Conservation (phyloP, 2,113 vertebrate genomes). For the Saccopteryx bilineata region DNA sequence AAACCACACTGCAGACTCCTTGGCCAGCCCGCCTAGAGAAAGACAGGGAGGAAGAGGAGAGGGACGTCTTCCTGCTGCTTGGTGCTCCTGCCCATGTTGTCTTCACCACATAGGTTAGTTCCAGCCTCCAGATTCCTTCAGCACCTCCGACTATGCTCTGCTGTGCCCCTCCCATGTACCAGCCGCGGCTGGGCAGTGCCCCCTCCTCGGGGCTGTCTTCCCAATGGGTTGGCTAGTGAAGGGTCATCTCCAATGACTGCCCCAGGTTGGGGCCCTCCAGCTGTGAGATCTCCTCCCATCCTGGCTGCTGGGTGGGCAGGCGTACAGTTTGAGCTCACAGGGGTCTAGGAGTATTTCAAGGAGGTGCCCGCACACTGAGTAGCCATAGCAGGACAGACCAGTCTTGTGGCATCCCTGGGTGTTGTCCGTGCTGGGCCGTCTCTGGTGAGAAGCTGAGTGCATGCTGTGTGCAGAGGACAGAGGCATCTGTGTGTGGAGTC, state of each 20-base stretch:
- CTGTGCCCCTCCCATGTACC: not conserved
- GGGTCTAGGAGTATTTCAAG: not conserved
- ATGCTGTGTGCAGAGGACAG: not conserved
- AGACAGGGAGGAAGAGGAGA: not conserved
- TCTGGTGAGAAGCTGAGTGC: not conserved
- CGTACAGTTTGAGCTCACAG: not conserved
- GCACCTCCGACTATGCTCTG: too few species aligned
- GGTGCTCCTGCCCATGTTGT: accelerated
- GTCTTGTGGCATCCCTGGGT: not conserved
- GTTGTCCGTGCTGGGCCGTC: not conserved
- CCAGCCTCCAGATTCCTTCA: not conserved
- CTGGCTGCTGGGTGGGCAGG: not conserved
- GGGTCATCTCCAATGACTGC: not conserved
- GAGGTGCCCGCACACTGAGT: too few species aligned
- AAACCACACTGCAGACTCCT: not conserved
- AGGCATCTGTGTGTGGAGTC: not conserved
- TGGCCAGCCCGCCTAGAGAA: not conserved
- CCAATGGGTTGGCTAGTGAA: too few species aligned
- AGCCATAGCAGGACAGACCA: not conserved
- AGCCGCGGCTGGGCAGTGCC: not conserved
- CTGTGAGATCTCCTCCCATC: not conserved
- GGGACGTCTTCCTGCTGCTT: not conserved
- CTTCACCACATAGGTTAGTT: not conserved
- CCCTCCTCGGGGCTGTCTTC: not conserved
- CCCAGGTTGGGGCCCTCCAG: not conserved